Evolutionary conservation across 2,113 vertebrate genomes (phyloP).

Genomic region (Marmota monax): DNA sequence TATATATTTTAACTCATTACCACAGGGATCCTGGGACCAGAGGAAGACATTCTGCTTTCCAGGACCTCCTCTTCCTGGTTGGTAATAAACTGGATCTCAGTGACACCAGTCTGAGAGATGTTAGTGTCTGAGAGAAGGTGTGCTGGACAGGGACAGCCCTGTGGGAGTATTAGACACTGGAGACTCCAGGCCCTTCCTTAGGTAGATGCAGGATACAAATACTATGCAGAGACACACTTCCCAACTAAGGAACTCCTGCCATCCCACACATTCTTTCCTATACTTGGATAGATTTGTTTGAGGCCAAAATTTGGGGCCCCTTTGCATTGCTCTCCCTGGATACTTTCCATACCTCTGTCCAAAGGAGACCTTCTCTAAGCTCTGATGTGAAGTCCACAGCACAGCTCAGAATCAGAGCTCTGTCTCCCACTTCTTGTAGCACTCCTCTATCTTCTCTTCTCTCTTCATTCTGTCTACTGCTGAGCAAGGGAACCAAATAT

Average conservation of each 20-base stretch:
- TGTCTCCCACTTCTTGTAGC: too few relatives aligned
- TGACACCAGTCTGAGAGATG: background rate
- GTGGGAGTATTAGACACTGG: background rate
- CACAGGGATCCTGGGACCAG: background rate
- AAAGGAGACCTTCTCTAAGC: too few relatives aligned
- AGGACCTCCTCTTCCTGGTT: background rate
- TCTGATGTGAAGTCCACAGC: too few relatives aligned
- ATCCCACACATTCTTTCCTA: too few relatives aligned
- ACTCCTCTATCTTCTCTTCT: too few relatives aligned
- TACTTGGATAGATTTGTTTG: too few relatives aligned
- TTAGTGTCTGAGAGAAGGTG: background rate
- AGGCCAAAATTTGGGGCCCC: too few relatives aligned
- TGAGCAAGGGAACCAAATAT: too few relatives aligned
- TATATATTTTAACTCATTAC: background rate
- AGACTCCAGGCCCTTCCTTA: background rate
- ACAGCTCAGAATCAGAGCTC: too few relatives aligned
- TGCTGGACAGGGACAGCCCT: background rate
- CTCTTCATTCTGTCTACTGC: too few relatives aligned
- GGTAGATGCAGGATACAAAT: background rate
- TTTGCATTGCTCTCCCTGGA: too few relatives aligned
- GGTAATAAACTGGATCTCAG: background rate
- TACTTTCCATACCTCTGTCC: too few relatives aligned
- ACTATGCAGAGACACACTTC: background rate
- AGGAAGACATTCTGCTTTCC: background rate
- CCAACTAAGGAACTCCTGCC: background rate